Evolutionary conservation across 2,113 vertebrate genomes (phyloP), one percentile per base, ranked within the genome.

Genomic region (Mormyrus iriodes): DNA sequence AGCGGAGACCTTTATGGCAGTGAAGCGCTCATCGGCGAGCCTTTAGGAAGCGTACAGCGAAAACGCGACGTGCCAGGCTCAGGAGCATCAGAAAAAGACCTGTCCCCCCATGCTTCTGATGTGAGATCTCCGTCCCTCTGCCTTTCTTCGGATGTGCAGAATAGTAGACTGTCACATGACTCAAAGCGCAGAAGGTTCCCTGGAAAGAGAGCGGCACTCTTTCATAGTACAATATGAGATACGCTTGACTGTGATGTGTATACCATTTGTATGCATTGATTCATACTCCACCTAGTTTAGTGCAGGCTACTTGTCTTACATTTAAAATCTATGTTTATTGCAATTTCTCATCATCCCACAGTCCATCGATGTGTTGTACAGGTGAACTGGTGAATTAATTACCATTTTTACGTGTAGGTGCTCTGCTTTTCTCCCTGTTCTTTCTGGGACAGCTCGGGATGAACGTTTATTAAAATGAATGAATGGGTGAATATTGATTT

Each of bases 161-260:
- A 88, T 15, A 83, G 88, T 69, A 73, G 31, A 42, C 39, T 65
- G 73, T 88, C 88, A 88, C 88, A 73, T 88, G 88, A 88, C 44
- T 49, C 31, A 51, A 53, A 19, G 88, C 5, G 76, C 69, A 61
- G 42, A 46, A 35, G 65, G 46, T 35, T 52, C 88, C 19, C 49
- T 83, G 49, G 12, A 55, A 44, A 13, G 35, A 24, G 49, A 42
- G 19, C 35, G 19, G 35, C 5, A 39, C 73, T 42, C 17, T 17
- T 76, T 76, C 69, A 76, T 76, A 19, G 6, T 76, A 76, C 69
- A 19, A 19, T 42, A 17, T 79, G n/a, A 79, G 15, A 79, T 79
- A 79, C 31, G 35, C 35, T 79, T 79, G 35, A 79, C 35, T 15
- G 73, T 17, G 8, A 79, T 79, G 61, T 12, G 9, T 69, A 13